Percentiles rank a stretch among this genome's conserved stretches.
These are phyloP conservation scores for Zaprionus lachaisei DNA, from an alignment of 1,140 invertebrate genomes.

Conservation along the genomic window DNA sequence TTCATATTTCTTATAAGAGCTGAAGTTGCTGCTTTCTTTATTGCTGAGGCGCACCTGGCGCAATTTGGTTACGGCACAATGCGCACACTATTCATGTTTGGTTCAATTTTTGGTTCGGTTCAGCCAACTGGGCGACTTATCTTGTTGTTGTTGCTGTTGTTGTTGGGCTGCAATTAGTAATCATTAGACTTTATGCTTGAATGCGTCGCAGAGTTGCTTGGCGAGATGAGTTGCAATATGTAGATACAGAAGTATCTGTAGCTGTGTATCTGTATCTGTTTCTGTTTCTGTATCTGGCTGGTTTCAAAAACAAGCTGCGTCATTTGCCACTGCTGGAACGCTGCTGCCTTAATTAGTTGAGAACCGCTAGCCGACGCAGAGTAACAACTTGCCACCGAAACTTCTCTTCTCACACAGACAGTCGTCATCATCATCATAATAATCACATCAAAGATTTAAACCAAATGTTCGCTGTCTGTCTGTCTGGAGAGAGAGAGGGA, in stretches of 20 bases:
- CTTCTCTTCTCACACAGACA: slow-evolving; percentile 67
- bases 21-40: slow-evolving; percentile 36
- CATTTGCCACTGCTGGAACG: slow-evolving; percentile 34
- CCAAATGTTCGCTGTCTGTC: slow-evolving; percentile 38
- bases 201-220: slow-evolving; percentile 58
- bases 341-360: slow-evolving; percentile 73
- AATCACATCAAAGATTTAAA: slow-evolving; percentile 59
- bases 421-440: slow-evolving; percentile 65
- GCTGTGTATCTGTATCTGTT: slow-evolving; percentile 26
- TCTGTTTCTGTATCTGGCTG: slow-evolving; percentile 36
- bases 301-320: slow-evolving; percentile 50
- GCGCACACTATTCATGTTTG: slow-evolving; percentile 37
- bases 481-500: neutral
- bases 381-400: slow-evolving; percentile 52
- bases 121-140: slow-evolving; percentile 14
- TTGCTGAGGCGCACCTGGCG: slow-evolving; percentile 13
- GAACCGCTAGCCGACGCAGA: slow-evolving; percentile 60
- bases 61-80: slow-evolving; percentile 52
- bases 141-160: slow-evolving; percentile 30
- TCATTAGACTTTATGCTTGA: slow-evolving; percentile 77
- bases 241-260: slow-evolving; percentile 32
- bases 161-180: slow-evolving; percentile 77
- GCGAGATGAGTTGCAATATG: slow-evolving; percentile 43
- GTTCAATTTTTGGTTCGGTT: slow-evolving; percentile 15
- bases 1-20: slow-evolving; percentile 25